Conservation (phyloP, 2,113 vertebrate species). For the Galbula dea region DNA sequence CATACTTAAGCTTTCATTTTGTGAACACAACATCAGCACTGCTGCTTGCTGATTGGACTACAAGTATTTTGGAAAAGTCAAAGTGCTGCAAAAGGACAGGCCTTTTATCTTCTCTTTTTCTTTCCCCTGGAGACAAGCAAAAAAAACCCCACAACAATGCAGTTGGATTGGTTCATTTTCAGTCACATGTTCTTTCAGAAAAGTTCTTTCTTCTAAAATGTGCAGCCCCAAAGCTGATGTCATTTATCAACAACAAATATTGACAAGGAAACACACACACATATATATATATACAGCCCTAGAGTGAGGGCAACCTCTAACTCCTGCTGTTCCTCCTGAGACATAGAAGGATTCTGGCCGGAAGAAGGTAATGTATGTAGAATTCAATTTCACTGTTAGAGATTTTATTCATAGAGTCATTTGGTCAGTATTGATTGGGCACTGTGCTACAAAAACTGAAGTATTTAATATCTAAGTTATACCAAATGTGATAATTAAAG, state of each 20-base stretch:
- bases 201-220: neutral
- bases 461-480: neutral
- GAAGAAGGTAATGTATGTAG: slow-evolving; percentile 12
- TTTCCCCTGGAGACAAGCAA: neutral
- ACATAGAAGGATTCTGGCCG: neutral
- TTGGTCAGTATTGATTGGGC: neutral
- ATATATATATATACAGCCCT: neutral
- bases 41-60: neutral
- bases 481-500: neutral
- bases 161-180: neutral
- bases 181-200: neutral
- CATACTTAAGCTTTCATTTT: neutral
- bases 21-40: neutral
- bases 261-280: neutral
- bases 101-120: neutral
- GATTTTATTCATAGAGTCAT: neutral
- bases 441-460: neutral
- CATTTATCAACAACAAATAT: slow-evolving; percentile 13
- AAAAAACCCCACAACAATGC: neutral
- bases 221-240: neutral
- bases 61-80: neutral
- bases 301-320: neutral
- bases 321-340: neutral
- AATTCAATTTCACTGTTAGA: neutral
- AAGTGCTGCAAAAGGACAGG: neutral